A percentile compares a stretch with the other conserved stretches of the same genome.
Evolutionary conservation across 2,888 invertebrate species (phyloP).

Genomic region (Plemyria rubiginata): DNA sequence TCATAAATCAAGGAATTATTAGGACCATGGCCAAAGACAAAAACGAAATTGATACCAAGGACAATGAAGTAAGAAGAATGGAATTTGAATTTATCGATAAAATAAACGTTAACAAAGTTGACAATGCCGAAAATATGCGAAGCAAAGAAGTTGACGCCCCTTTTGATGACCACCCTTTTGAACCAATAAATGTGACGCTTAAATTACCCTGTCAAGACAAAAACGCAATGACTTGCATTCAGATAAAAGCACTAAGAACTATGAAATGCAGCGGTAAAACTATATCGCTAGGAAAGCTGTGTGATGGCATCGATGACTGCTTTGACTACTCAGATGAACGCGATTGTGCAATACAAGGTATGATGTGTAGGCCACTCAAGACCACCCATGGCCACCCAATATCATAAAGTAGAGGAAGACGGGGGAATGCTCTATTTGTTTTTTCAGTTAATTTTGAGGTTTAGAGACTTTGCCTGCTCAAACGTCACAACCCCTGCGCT

Average conservation of each 20-base stretch:
- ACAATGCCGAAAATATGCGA: background rate
- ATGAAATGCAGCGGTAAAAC: constrained; percentile 53
- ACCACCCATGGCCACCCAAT: too few species aligned
- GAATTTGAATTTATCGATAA: constrained; percentile 30
- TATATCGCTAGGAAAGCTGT: constrained; percentile 58
- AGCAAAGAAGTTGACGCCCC: background rate
- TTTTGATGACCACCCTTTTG: constrained; percentile 1
- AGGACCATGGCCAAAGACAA: background rate
- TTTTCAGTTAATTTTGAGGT: too few species aligned
- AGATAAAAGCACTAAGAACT: constrained; percentile 55
- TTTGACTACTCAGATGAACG: constrained; percentile 63
- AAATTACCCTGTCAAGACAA: constrained; percentile 42
- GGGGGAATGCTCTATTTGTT: too few species aligned
- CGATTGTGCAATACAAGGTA: constrained; percentile 59
- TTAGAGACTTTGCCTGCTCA: too few species aligned
- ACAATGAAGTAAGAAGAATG: constrained; percentile 33
- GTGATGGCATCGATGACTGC: constrained; percentile 64
- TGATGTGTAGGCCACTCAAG: too few species aligned
- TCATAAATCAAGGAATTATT: background rate
- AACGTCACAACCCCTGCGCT: too few species aligned
- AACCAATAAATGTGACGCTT: constrained; percentile 18
- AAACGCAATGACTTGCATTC: constrained; percentile 51
- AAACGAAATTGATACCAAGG: constrained; percentile 22
- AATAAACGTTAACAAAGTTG: constrained; percentile 24
- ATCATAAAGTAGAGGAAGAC: too few species aligned